Evolutionary conservation across 2,888 invertebrate species (phyloP), one percentile per base, ranked within the genome.

Genomic region (Prosapia bicincta): DNA sequence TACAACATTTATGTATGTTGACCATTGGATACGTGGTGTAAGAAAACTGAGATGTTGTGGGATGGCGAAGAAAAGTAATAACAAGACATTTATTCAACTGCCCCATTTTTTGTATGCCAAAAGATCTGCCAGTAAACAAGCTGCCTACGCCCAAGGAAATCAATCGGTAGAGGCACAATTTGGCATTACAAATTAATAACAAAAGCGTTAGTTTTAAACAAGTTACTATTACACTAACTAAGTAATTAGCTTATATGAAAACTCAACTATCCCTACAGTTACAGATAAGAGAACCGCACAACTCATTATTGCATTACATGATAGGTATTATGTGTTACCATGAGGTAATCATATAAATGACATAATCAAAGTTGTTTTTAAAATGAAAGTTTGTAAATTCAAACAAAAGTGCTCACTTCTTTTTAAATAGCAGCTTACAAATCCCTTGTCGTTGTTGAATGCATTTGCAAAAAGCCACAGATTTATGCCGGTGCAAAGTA

Each of bases 161-260:
- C 20, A 66, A 20, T 66, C 25, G 66, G 9, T 9, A 72, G 30
- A 66, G 65, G 72, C 80, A 66, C 26, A 68, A 68, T 26, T 26
- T 69, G n/a, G 24, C 15, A 66, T 43, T 65, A 43, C 26, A 71
- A 54, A 43, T 26, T 43, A 54, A 77, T 32, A 71, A 72, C n/a
- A 74, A 67, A 24, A 75, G 26, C 13, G 15, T 26, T 3, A 69
- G 69, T 69, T 30, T 26, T 30, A 69, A 30, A 26, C 10, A 69
- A 66, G 66, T 66, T 66, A 23, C 3, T 23, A 66, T n/a, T 66
- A 66, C 66, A 66, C 72, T 66, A 23, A 66, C 13, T 20, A 66
- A 66, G 66, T 66, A 66, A 66, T 66, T 23, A 66, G 66, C 66
- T 9, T 25, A 66, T 66, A 66, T 74, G 32, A 74, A 26, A 32